Percentiles rank a stretch among this genome's conserved stretches.
phyloP scores from a whole-genome alignment of 2,888 invertebrate species.

The Malthinus seriepunctatus region DNA sequence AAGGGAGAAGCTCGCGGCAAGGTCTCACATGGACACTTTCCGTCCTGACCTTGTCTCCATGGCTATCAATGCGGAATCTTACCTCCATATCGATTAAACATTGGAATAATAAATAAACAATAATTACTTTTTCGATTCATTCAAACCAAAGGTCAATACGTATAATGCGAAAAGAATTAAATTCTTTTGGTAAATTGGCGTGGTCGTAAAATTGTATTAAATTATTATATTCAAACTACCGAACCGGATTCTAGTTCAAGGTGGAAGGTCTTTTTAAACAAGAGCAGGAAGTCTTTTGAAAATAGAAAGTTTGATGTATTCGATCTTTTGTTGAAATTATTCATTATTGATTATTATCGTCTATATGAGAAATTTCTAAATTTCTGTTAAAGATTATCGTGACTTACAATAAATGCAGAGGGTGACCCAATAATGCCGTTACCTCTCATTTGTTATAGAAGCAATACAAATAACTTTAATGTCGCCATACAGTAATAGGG shows the following conservation, averaged over 20 bases:
- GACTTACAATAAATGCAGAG: too few relatives aligned
- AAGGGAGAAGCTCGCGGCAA: conserved; percentile 44
- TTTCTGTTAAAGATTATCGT: too few relatives aligned
- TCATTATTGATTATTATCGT: too few relatives aligned
- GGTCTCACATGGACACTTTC: conserved; percentile 41
- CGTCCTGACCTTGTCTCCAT: conserved; percentile 43
- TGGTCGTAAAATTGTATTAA: not conserved
- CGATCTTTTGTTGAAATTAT: too few relatives aligned
- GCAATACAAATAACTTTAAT: too few relatives aligned
- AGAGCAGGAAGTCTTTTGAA: conserved; percentile 1
- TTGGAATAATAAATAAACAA: conserved; percentile 4
- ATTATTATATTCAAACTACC: not conserved
- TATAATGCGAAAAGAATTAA: not conserved
- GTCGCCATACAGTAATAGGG: too few relatives aligned
- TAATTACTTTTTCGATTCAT: conserved; percentile 1
- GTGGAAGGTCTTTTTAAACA: conserved; percentile 5
- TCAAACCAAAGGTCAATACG: not conserved
- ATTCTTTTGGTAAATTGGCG: not conserved
- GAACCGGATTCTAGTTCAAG: conserved; percentile 11
- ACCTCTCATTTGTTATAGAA: too few relatives aligned
- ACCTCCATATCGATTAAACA: conserved; percentile 13
- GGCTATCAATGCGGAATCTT: conserved; percentile 44
- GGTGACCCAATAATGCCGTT: too few relatives aligned
- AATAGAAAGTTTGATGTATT: not conserved
- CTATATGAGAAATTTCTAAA: too few relatives aligned